phyloP scores from a whole-genome alignment of 2,888 invertebrate species.

The Melolontha melolontha region DNA sequence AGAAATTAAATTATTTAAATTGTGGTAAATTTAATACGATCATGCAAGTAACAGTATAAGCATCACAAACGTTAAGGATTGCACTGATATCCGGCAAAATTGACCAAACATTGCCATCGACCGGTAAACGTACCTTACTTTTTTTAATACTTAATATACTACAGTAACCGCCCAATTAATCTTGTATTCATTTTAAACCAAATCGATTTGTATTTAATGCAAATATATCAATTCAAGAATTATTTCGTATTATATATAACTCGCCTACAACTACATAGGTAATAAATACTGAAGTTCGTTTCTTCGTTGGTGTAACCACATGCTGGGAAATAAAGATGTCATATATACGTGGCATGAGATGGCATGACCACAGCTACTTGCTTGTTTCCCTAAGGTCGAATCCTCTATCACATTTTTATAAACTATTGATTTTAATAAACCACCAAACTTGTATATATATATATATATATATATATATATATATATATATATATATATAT shows the following conservation, averaged over 20 bases:
- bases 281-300: constrained; percentile 42
- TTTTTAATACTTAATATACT: no score
- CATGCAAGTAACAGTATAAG: no score
- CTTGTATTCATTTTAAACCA: not conserved
- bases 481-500: no score
- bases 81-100: no score
- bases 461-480: no score
- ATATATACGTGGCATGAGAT: constrained; percentile 34
- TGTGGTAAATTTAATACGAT: no score
- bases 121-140: no score
- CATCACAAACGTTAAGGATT: no score
- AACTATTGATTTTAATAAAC: constrained; percentile 37
- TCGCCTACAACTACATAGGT: constrained; percentile 12
- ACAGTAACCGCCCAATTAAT: no score
- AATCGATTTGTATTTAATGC: not conserved
- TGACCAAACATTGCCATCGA: no score
- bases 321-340: constrained; percentile 49
- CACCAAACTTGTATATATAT: constrained; percentile 18
- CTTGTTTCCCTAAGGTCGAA: constrained; percentile 10
- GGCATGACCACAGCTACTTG: constrained; percentile 12
- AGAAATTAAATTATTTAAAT: no score
- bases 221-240: constrained; percentile 13
- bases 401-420: constrained; percentile 21
- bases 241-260: constrained; percentile 20
- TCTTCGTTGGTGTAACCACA: constrained; percentile 46